Conservation (phyloP, 2,797 vertebrate genomes). For the Gymnoscopelus microlampas region DNA sequence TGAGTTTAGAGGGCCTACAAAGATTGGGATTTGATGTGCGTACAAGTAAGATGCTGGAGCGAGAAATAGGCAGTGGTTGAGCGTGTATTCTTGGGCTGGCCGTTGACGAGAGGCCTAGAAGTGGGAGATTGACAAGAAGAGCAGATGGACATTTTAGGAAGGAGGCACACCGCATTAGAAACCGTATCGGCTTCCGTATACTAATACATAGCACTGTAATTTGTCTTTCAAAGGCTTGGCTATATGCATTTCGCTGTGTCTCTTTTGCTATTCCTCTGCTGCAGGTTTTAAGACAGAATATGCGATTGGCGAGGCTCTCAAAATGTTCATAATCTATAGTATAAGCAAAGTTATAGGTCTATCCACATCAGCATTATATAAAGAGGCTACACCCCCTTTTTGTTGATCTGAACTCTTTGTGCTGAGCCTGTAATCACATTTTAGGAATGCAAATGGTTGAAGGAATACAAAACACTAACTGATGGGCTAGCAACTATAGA, state of each 20-base stretch:
- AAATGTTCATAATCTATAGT: constrained; percentile 78
- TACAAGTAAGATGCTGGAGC: constrained; percentile 55
- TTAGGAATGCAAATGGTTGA: background rate
- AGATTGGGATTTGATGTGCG: constrained; percentile 45
- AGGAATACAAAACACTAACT: constrained; percentile 31
- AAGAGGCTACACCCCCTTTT: constrained; percentile 41
- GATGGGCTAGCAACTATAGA: constrained; percentile 35
- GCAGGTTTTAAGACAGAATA: constrained; percentile 71
- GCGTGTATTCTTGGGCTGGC: constrained; percentile 54
- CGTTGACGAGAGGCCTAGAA: constrained; percentile 52
- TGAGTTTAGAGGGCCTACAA: constrained; percentile 39
- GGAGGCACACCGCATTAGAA: constrained; percentile 80
- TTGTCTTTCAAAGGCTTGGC: constrained; percentile 83
- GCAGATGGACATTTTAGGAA: constrained; percentile 63
- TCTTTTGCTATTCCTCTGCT: constrained; percentile 71
- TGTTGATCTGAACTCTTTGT: constrained; percentile 46
- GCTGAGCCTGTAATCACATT: constrained; percentile 41
- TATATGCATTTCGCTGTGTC: constrained; percentile 77
- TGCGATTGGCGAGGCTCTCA: constrained; percentile 69
- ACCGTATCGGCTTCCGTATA: constrained; percentile 82
- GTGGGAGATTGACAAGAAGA: constrained; percentile 57
- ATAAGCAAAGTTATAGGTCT: constrained; percentile 74
- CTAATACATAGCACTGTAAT: constrained; percentile 84
- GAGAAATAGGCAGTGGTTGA: constrained; percentile 47
- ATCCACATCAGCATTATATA: constrained; percentile 64